Percentiles rank a stretch among this genome's conserved stretches.
Evolutionary conservation across 2,113 vertebrate species (phyloP).

Genomic region (Saccopteryx bilineata): DNA sequence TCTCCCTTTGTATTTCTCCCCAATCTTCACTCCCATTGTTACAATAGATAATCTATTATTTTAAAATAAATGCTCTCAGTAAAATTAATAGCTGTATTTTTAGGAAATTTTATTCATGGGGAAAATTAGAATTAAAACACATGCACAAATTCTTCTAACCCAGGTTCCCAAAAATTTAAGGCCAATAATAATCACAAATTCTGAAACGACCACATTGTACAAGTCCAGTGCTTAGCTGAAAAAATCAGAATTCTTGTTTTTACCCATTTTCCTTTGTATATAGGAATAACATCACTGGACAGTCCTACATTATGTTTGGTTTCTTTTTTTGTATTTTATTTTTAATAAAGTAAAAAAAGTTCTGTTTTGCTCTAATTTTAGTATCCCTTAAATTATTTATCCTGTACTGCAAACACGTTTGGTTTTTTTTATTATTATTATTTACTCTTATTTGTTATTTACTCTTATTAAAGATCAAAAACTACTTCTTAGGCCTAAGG

Average conservation of each 20-base stretch:
- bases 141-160: not conserved
- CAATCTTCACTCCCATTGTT: not conserved
- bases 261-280: not conserved
- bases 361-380: not conserved
- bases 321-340: slow-evolving; percentile 9
- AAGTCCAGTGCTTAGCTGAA: not conserved
- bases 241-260: not conserved
- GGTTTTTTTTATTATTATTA: not conserved
- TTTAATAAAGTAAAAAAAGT: slow-evolving; percentile 27
- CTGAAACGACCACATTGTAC: not conserved
- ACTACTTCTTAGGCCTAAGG: not conserved
- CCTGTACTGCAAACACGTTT: not conserved
- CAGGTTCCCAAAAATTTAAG: slow-evolving; percentile 22
- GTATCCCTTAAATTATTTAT: not conserved
- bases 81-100: slow-evolving; percentile 36
- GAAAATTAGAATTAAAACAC: not conserved
- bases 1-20: not conserved
- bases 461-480: slow-evolving; percentile 16
- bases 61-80: not conserved
- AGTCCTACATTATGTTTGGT: not conserved
- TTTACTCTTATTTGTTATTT: not conserved
- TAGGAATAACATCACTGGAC: not conserved
- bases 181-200: slow-evolving; percentile 49
- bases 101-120: not conserved
- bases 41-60: not conserved